Percentiles rank a stretch among this genome's conserved stretches.
phyloP scores from a whole-genome alignment of 2,888 invertebrate genomes.

The Brachynemurus nebulosus region DNA sequence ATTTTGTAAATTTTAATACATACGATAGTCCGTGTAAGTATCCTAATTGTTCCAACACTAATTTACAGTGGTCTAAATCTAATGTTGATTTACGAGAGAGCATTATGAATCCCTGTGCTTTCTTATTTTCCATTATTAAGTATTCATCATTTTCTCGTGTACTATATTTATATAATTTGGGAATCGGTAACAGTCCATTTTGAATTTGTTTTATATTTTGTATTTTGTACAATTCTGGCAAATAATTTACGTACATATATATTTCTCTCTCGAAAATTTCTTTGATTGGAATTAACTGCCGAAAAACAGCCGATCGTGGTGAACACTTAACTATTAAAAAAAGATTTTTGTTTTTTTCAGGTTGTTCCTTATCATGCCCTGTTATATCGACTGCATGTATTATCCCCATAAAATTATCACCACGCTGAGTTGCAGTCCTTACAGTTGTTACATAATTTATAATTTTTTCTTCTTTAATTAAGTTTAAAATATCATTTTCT shows the following conservation, averaged over 20 bases:
- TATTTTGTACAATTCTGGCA: constrained; percentile 7
- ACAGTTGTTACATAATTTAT: no score
- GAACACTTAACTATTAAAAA: constrained; percentile 4
- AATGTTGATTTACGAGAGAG: constrained; percentile 6
- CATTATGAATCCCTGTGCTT: not conserved
- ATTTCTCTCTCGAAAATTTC: constrained; percentile 6
- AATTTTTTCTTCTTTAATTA: no score
- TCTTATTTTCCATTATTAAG: constrained; percentile 16
- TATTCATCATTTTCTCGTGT: constrained; percentile 15
- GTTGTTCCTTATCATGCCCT: not conserved
- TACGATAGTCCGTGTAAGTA: constrained; percentile 4
- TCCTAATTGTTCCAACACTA: constrained; percentile 7
- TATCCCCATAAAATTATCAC: not conserved
- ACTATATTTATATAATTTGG: not conserved
- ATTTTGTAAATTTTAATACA: not conserved
- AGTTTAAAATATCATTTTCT: no score
- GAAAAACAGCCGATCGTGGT: not conserved
- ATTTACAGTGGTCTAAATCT: not conserved
- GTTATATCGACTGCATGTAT: not conserved
- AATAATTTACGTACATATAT: constrained; percentile 5
- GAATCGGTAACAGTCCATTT: not conserved
- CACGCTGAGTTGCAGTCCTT: no score
- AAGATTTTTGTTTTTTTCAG: not conserved
- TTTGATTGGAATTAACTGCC: not conserved
- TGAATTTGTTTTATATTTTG: constrained; percentile 2